Percentiles rank a stretch among this genome's conserved stretches.
Evolutionary conservation across 1,140 invertebrate species (phyloP).

Genomic region (Zaprionus vittiger): DNA sequence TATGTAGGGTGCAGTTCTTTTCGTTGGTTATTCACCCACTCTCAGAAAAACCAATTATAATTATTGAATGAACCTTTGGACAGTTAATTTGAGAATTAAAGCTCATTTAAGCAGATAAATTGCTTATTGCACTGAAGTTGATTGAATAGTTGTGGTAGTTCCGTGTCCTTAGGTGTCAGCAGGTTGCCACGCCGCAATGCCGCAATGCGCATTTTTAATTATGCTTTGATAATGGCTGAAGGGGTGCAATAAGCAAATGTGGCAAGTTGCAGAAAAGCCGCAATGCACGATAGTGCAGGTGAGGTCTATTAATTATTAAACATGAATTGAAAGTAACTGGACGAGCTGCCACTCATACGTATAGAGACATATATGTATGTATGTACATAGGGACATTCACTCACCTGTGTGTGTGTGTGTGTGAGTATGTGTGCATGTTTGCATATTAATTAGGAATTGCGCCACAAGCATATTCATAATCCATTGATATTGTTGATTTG

Average conservation of each 20-base stretch:
- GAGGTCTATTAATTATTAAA: slow-evolving; percentile 65
- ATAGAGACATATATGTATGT: background rate
- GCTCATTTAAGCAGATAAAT: slow-evolving; percentile 18
- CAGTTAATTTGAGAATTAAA: background rate
- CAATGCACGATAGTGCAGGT: slow-evolving; percentile 26
- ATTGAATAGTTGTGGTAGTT: slow-evolving; percentile 33
- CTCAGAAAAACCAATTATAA: background rate
- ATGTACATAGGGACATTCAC: slow-evolving; percentile 31
- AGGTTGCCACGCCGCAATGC: slow-evolving; percentile 13
- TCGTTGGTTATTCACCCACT: background rate
- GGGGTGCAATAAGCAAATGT: slow-evolving; percentile 23
- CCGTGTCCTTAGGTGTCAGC: slow-evolving; percentile 7
- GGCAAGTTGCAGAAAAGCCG: slow-evolving; percentile 50
- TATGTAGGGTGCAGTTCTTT: background rate
- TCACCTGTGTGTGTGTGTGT: slow-evolving; percentile 63
- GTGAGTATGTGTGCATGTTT: slow-evolving; percentile 57
- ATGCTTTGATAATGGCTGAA: slow-evolving; percentile 50
- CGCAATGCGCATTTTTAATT: slow-evolving; percentile 63
- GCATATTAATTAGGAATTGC: slow-evolving; percentile 79
- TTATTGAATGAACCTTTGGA: background rate
- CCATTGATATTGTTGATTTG: slow-evolving; percentile 81
- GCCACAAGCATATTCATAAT: slow-evolving; percentile 76
- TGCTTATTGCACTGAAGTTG: slow-evolving; percentile 16
- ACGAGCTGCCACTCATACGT: slow-evolving; percentile 1
- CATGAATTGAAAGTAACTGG: slow-evolving; percentile 31